Evolutionary conservation across 2,888 invertebrate genomes (phyloP).

Genomic region (Amphipyra tragopoginis): DNA sequence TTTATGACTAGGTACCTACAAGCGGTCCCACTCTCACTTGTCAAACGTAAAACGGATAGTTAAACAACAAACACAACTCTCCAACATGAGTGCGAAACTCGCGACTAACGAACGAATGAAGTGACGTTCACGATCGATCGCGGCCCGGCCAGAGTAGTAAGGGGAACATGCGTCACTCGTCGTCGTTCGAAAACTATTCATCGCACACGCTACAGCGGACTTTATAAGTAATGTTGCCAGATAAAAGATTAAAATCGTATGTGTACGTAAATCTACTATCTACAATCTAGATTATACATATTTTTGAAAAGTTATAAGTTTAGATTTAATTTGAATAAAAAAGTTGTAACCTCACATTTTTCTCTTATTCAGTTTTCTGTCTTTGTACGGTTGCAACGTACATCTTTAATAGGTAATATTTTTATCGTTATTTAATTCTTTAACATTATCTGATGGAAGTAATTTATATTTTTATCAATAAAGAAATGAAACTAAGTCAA

Average conservation of each 20-base stretch:
- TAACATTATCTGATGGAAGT: no score
- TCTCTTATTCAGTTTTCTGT: no score
- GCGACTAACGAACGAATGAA: constrained; percentile 69
- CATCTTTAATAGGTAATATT: no score
- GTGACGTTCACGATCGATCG: constrained; percentile 55
- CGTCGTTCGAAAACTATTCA: constrained; percentile 49
- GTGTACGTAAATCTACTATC: constrained; percentile 1
- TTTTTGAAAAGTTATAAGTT: neutral
- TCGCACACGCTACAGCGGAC: constrained; percentile 17
- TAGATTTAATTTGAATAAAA: no score
- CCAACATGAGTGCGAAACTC: constrained; percentile 81
- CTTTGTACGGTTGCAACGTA: no score
- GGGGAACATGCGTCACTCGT: constrained; percentile 47
- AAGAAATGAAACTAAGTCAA: no score
- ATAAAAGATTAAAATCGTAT: constrained; percentile 9
- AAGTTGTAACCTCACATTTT: no score
- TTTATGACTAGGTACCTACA: constrained; percentile 56
- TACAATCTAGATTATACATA: neutral
- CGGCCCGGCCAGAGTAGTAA: constrained; percentile 20
- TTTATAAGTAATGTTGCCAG: constrained; percentile 42
- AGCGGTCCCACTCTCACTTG: constrained; percentile 71
- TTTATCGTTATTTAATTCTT: no score
- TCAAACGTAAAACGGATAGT: constrained; percentile 64
- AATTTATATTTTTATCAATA: no score
- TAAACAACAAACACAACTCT: constrained; percentile 71